Evolutionary conservation across 2,888 invertebrate genomes (phyloP), one percentile per base, ranked within the genome.

Genomic region (Pardosa pseudoannulata): DNA sequence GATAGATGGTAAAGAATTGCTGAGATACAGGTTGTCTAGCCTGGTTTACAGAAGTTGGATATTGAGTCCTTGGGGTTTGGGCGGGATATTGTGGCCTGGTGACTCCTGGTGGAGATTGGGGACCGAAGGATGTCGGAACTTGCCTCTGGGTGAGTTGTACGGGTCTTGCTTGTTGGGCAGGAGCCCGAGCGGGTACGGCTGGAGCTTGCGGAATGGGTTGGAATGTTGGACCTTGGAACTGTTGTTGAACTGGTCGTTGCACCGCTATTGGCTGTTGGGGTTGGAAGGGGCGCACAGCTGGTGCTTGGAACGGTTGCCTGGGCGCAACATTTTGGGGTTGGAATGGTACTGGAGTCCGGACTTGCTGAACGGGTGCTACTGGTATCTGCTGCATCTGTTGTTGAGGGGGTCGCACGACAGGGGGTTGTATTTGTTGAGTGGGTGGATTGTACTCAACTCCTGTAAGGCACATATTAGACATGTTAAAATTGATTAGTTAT

Each of bases 1-100:
- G 83, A 50, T 83, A 83, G 1, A 83, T 41, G 5, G 65, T 68
- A 46, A 83, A 83, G 39, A 31, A 83, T 29, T 76, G 83, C 19
- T 76, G 76, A 3, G 76, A 78, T 16, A 41, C 41, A 31, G 75
- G 70, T 70, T 62, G 73, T 23, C 28, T 28, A 23, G 31, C 46
- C 27, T 46, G 46, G 0, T n/a, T 31, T 36, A 7, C 39, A 6
- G 79, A 23, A 28, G 28, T 5, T 29, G 31, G n/a, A n/a, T n/a
- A n/a, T n/a, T n/a, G n/a, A n/a, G n/a, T n/a, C n/a, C n/a, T n/a
- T n/a, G n/a, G 31, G 13, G 0, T 19, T 62, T 9, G 6, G 9
- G 11, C 27, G 9, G 50, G 50, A 7, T 16, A 19, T 16, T 46
- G 46, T 16, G 46, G 2, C 16, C 46, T 46, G 9, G 46, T 16